phyloP scores from a whole-genome alignment of 1,140 invertebrate genomes.

The Melipona quadrifasciata region DNA sequence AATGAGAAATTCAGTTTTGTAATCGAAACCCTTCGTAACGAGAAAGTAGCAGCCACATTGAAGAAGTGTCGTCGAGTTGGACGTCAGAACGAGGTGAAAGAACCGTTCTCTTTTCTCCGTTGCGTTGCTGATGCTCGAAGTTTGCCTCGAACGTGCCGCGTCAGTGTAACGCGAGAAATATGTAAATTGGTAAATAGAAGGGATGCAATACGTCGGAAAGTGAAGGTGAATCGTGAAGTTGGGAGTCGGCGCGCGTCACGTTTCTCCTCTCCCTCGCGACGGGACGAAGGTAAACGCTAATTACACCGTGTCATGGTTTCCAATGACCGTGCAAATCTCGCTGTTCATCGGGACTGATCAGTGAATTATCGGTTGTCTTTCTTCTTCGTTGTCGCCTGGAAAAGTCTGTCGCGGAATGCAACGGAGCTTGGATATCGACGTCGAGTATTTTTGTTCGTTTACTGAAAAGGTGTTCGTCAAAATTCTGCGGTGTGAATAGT shows the following conservation, averaged over 20 bases:
- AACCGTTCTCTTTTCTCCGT: not conserved
- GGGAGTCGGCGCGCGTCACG: not conserved
- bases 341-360: not conserved
- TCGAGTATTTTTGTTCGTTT: not conserved
- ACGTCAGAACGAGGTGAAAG: not conserved
- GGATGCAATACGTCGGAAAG: slow-evolving; percentile 7
- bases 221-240: slow-evolving; percentile 19
- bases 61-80: too few species aligned
- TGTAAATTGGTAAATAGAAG: slow-evolving; percentile 12
- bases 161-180: slow-evolving; percentile 27
- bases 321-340: not conserved
- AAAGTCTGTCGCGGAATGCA: not conserved
- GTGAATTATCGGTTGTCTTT: too few species aligned
- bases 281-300: slow-evolving; percentile 18
- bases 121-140: not conserved
- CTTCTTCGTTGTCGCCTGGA: too few species aligned
- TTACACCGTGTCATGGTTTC: not conserved
- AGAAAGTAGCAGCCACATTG: not conserved
- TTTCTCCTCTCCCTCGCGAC: not conserved
- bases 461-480: not conserved
- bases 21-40: too few species aligned
- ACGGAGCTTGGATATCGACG: too few species aligned
- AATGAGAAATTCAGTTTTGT: too few species aligned
- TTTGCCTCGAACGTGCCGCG: not conserved
- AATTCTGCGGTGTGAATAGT: not conserved